phyloP scores from a whole-genome alignment of 2,113 vertebrate genomes.

The Mohoua ochrocephala region DNA sequence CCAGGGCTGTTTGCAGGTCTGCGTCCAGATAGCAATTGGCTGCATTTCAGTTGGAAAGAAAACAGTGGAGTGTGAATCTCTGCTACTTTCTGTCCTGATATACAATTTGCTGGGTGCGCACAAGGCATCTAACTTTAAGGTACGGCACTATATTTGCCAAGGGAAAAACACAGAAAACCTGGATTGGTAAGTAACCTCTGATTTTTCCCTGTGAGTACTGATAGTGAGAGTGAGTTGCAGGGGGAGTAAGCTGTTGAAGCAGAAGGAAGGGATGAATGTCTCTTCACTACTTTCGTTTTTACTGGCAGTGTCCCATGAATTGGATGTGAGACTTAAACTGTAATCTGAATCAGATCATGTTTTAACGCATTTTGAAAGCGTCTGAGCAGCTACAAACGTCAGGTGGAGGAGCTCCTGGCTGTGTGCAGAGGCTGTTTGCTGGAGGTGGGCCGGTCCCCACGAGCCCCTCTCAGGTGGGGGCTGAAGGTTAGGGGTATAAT shows the following conservation, averaged over 20 bases:
- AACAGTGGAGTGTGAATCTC: neutral
- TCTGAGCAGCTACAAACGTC: neutral
- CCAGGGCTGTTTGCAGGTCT: neutral
- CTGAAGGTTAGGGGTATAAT: neutral
- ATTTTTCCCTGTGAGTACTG: neutral
- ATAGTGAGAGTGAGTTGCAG: neutral
- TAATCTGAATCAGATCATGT: neutral
- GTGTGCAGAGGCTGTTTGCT: neutral
- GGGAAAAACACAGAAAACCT: neutral
- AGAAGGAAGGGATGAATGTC: neutral
- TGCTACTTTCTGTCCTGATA: neutral
- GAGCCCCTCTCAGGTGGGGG: neutral
- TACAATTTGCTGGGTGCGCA: too few species aligned
- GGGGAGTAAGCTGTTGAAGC: neutral
- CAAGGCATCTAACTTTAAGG: neutral
- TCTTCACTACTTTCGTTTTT: neutral
- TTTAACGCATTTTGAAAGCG: neutral
- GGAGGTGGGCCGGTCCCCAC: neutral
- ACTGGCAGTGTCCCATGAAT: neutral
- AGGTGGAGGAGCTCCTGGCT: neutral
- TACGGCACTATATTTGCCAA: neutral
- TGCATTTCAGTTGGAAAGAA: neutral
- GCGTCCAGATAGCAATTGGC: neutral
- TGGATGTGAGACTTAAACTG: constrained; percentile 13
- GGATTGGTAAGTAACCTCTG: rapidly evolving